phyloP scores from a whole-genome alignment of 2,888 invertebrate species.

The Xylota sylvarum region DNA sequence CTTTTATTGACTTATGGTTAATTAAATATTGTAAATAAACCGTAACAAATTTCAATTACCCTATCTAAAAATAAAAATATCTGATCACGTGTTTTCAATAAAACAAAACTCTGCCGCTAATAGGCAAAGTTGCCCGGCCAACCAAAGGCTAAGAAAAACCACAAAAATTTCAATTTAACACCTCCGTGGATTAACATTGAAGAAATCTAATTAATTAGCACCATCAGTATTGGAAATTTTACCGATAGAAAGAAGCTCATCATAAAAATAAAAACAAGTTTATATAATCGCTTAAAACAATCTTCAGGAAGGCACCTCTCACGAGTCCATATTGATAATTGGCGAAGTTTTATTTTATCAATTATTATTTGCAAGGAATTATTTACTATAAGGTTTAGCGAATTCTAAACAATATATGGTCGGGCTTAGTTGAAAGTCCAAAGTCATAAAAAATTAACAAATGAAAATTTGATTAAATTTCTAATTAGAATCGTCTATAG shows the following conservation, averaged over 20 bases:
- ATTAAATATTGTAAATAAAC: too few relatives aligned
- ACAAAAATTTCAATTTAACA: neutral
- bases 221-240: slow-evolving; percentile 1
- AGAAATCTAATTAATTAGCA: neutral
- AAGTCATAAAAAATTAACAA: neutral
- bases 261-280: neutral
- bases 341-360: neutral
- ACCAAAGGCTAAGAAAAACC: neutral
- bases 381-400: neutral
- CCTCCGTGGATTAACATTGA: neutral
- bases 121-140: neutral
- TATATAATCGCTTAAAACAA: neutral
- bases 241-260: neutral
- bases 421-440: neutral
- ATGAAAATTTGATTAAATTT: neutral
- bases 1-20: too few relatives aligned
- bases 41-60: too few relatives aligned
- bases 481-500: neutral
- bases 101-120: too few relatives aligned
- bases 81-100: neutral
- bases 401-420: neutral
- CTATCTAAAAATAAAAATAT: too few relatives aligned
- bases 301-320: neutral
- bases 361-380: neutral
- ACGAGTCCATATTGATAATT: neutral